A percentile compares a stretch with the other conserved stretches of the same genome.
phyloP scores from a whole-genome alignment of 2,797 vertebrate genomes.

The Crax fasciolata region DNA sequence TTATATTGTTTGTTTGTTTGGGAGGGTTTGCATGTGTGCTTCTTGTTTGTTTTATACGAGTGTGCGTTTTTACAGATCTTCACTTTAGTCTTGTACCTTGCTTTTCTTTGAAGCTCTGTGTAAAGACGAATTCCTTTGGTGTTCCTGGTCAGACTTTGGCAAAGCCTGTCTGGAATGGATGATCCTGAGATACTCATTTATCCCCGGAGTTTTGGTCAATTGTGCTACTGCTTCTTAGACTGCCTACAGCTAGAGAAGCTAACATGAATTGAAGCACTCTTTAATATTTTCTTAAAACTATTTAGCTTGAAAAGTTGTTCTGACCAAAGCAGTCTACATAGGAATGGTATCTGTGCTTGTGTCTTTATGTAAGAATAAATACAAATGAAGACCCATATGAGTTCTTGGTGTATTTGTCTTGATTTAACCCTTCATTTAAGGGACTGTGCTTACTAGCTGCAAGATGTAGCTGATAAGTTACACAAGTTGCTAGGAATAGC shows the following conservation, averaged over 20 bases:
- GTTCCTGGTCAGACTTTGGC: not conserved
- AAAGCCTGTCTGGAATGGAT: not conserved
- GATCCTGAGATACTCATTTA: not conserved
- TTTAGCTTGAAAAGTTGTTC: not conserved
- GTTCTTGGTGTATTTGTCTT: not conserved
- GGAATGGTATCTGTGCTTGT: not conserved
- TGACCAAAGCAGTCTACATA: not conserved
- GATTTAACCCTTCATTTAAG: not conserved
- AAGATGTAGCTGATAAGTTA: not conserved
- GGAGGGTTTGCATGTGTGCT: not conserved
- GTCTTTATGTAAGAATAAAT: not conserved
- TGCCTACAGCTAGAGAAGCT: not conserved
- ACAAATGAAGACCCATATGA: not conserved
- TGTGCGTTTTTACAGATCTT: not conserved
- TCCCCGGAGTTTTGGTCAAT: not conserved
- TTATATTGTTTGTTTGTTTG: not conserved
- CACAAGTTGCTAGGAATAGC: not conserved
- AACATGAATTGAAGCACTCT: not conserved
- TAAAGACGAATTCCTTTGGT: not conserved
- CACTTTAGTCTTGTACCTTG: not conserved
- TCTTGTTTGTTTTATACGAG: not conserved
- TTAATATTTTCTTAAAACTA: not conserved
- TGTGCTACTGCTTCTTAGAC: not conserved
- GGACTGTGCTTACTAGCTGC: not conserved
- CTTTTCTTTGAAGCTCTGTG: not conserved